Percentiles rank a stretch among this genome's conserved stretches.
Conservation (phyloP, 2,888 invertebrate species). For the Imbricaverruca yamaguchii region DNA sequence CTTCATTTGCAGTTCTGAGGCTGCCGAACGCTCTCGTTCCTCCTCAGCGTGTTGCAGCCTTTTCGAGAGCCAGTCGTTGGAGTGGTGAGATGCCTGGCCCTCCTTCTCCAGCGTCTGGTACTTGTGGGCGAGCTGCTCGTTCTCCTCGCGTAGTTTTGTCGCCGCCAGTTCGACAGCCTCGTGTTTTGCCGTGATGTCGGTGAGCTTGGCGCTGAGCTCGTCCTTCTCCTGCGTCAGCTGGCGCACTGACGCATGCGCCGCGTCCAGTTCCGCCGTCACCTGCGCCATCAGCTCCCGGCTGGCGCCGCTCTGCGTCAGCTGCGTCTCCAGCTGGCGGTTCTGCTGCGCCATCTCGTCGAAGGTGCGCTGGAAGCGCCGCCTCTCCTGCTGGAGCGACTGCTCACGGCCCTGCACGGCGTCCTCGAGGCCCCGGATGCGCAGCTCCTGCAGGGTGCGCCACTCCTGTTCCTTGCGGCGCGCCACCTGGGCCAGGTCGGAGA, state of each 20-base stretch:
- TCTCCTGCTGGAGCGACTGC: constrained; percentile 16
- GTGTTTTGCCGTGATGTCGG: not conserved
- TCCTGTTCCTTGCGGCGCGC: constrained; percentile 12
- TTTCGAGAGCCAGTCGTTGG: not conserved
- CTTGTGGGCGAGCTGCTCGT: not conserved
- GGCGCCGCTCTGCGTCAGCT: not conserved
- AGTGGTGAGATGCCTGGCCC: not conserved
- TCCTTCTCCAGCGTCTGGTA: not conserved
- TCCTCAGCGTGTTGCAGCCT: not conserved
- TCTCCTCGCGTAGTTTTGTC: not conserved
- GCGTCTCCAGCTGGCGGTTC: not conserved
- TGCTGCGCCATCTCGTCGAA: not conserved
- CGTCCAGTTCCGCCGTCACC: not conserved
- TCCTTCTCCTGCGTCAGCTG: not conserved
- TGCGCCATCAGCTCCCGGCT: not conserved
- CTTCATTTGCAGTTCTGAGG: not conserved
- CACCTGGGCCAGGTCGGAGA: not conserved
- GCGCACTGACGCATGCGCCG: not conserved
- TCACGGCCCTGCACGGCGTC: constrained; percentile 6
- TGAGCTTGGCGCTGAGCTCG: not conserved
- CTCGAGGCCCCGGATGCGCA: not conserved
- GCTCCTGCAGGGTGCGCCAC: constrained; percentile 15
- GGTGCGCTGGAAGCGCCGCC: constrained; percentile 8
- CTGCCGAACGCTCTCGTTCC: not conserved
- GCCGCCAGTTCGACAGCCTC: not conserved